Evolutionary conservation across 2,888 invertebrate species (phyloP).

Genomic region (Cantharis rufa): DNA sequence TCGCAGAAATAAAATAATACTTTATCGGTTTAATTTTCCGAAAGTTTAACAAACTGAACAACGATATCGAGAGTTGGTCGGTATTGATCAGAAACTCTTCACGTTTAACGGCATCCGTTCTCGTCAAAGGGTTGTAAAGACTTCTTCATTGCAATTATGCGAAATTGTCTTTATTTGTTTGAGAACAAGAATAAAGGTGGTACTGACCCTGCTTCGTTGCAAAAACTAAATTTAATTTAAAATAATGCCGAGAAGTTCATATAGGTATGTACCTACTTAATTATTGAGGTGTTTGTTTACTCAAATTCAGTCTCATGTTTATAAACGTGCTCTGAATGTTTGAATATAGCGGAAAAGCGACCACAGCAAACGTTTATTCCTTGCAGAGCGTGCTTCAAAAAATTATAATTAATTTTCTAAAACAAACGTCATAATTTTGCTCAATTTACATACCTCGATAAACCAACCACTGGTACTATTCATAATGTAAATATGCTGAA

Average conservation of each 20-base stretch:
- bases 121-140: background rate
- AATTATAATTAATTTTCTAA: background rate
- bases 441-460: background rate
- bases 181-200: background rate
- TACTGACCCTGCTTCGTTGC: background rate
- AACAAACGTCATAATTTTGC: background rate
- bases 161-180: background rate
- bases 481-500: background rate
- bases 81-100: background rate
- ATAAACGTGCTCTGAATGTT: background rate
- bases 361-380: background rate
- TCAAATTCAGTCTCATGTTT: background rate
- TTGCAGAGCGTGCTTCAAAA: background rate
- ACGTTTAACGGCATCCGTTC: background rate
- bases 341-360: background rate
- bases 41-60: background rate
- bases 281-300: background rate
- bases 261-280: background rate
- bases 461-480: background rate
- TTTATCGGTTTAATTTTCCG: too few relatives aligned
- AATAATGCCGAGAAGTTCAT: background rate
- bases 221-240: background rate
- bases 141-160: background rate
- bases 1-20: background rate
- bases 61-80: background rate